These are phyloP conservation scores for Spilarctia lutea DNA, from an alignment of 2,888 invertebrate species.

Conservation along the genomic window DNA sequence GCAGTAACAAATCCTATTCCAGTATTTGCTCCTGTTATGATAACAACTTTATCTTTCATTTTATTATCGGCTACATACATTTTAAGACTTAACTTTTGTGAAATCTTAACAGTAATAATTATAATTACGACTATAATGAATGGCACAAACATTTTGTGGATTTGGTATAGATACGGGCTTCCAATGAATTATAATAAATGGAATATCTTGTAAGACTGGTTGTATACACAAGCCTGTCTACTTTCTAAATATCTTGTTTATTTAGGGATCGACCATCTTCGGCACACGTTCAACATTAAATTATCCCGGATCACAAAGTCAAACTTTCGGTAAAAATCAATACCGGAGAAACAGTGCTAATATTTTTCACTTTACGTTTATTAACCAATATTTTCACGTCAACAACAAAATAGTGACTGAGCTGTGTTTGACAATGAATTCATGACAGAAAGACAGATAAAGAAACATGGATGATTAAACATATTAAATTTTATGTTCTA, in stretches of 20 bases:
- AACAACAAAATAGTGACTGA: neutral
- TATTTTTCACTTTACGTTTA: neutral
- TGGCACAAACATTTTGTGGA: conserved; percentile 12
- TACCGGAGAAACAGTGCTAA: neutral
- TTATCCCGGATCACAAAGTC: neutral
- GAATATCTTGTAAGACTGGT: neutral
- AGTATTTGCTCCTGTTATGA: conserved; percentile 69
- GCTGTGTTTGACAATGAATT: neutral
- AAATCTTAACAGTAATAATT: conserved; percentile 39
- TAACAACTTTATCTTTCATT: conserved; percentile 64
- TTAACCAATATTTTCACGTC: neutral
- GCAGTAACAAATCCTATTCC: conserved; percentile 71
- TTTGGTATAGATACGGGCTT: neutral
- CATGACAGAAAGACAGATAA: neutral
- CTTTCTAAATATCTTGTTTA: neutral
- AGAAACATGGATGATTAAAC: neutral
- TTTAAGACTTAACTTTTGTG: conserved; percentile 46
- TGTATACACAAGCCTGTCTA: neutral
- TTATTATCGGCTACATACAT: conserved; percentile 33
- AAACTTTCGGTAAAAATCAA: neutral
- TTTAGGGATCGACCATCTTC: neutral
- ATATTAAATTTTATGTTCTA: neutral
- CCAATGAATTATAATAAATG: neutral
- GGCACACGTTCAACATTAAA: neutral
- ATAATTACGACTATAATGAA: neutral